phyloP scores from a whole-genome alignment of 1,140 invertebrate genomes.

The Eulimnadia texana region DNA sequence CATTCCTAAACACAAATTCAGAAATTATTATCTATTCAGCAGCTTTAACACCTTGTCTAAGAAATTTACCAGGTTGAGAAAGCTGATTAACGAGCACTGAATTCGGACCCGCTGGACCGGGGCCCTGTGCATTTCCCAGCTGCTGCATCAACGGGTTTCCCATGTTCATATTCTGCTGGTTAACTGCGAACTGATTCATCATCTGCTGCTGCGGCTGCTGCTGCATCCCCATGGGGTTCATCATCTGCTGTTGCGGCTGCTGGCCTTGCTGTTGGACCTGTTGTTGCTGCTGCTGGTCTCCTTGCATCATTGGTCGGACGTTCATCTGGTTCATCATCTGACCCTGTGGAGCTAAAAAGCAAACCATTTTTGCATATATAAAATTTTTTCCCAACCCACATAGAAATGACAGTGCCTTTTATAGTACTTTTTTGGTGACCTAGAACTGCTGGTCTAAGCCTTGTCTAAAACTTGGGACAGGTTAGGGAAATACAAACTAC shows the following conservation, averaged over 20 bases:
- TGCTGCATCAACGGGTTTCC: not conserved
- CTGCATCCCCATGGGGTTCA: not conserved
- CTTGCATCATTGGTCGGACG: conserved; percentile 7
- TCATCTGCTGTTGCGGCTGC: not conserved
- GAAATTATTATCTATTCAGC: not conserved
- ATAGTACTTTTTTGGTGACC: no score
- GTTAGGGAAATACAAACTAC: no score
- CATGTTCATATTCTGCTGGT: not conserved
- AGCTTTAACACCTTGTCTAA: no score
- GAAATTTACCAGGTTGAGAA: not conserved
- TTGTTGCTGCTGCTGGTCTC: conserved; percentile 11
- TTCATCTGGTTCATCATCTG: conserved; percentile 17
- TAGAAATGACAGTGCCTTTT: no score
- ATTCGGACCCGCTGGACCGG: not conserved
- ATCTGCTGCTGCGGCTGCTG: not conserved
- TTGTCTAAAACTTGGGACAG: no score
- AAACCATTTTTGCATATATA: no score
- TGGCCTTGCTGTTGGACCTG: conserved; percentile 11
- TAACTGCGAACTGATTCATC: not conserved
- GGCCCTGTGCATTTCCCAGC: not conserved
- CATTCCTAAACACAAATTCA: not conserved
- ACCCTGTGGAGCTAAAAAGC: conserved; percentile 3
- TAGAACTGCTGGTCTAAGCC: no score
- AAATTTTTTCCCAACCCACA: no score
- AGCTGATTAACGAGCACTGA: not conserved